phyloP scores from a whole-genome alignment of 2,797 vertebrate genomes.

The Esox lucius region DNA sequence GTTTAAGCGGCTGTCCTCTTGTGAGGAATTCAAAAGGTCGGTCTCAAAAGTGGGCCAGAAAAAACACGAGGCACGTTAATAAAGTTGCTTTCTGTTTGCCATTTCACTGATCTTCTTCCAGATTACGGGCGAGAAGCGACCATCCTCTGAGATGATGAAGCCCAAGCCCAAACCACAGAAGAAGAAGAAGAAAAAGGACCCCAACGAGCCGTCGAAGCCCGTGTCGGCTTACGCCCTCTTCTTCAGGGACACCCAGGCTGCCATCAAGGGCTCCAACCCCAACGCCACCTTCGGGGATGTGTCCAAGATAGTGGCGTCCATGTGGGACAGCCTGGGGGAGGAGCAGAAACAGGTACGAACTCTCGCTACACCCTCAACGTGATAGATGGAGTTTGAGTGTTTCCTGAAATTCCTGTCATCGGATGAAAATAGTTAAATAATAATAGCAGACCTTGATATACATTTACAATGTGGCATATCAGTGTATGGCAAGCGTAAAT shows the following conservation, averaged over 20 bases:
- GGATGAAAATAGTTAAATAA: no score
- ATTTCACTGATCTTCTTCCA: slow-evolving; percentile 65
- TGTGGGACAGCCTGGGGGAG: slow-evolving; percentile 98
- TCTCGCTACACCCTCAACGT: background rate
- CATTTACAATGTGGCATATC: no score
- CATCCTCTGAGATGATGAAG: slow-evolving; percentile 92
- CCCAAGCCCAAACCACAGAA: slow-evolving; percentile 95
- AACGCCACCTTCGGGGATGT: slow-evolving; percentile 97
- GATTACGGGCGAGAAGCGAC: slow-evolving; percentile 94
- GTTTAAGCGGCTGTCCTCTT: background rate
- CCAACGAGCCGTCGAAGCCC: slow-evolving; percentile 95
- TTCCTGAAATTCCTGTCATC: no score
- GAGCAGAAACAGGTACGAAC: slow-evolving; percentile 92
- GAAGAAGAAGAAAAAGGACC: slow-evolving; percentile 99
- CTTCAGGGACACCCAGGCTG: slow-evolving; percentile 97
- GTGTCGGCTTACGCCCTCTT: slow-evolving; percentile 97
- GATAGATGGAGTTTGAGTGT: no score
- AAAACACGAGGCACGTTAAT: slow-evolving; percentile 32
- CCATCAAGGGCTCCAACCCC: slow-evolving; percentile 97
- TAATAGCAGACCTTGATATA: no score
- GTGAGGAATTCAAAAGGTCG: background rate
- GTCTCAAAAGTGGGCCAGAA: background rate
- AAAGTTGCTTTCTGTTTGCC: slow-evolving; percentile 34
- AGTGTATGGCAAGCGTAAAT: no score
- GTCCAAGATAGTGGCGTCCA: slow-evolving; percentile 97